A percentile compares a stretch with the other conserved stretches of the same genome.
Evolutionary conservation across 1,140 invertebrate genomes (phyloP).

Genomic region (Drosophila azteca): DNA sequence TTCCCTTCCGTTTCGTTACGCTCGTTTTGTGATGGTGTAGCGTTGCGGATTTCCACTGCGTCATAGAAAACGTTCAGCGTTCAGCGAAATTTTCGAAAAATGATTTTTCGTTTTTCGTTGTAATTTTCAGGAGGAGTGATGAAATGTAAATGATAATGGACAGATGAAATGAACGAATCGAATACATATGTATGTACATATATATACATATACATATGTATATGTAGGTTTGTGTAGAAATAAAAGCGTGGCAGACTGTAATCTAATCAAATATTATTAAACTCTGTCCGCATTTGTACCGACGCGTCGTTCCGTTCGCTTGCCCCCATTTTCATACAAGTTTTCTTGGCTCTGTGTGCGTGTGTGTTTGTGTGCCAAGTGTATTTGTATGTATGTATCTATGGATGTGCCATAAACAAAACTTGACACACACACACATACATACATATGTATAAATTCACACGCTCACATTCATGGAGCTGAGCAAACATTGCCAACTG

Average conservation of each 20-base stretch:
- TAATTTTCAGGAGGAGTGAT: constrained; percentile 9
- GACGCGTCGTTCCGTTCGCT: constrained; percentile 62
- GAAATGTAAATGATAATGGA: constrained; percentile 45
- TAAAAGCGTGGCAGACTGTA: constrained; percentile 39
- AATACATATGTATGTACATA: no score
- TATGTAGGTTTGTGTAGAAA: background rate
- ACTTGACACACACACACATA: constrained; percentile 35
- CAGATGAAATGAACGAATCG: constrained; percentile 27
- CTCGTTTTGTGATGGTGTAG: constrained; percentile 7
- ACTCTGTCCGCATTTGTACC: constrained; percentile 34
- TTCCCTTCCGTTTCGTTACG: constrained; percentile 9
- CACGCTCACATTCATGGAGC: no score
- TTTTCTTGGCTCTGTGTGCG: constrained; percentile 33
- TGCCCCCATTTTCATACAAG: constrained; percentile 72
- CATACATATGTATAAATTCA: background rate
- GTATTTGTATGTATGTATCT: constrained; percentile 52
- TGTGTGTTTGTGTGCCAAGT: constrained; percentile 71
- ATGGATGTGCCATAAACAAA: constrained; percentile 69
- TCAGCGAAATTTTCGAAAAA: constrained; percentile 11
- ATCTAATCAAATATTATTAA: constrained; percentile 80
- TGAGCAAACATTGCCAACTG: constrained; percentile 66
- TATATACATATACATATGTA: background rate
- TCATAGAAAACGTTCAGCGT: constrained; percentile 41
- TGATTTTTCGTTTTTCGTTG: constrained; percentile 19
- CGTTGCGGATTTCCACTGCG: constrained; percentile 54